phyloP scores from a whole-genome alignment of 2,113 vertebrate genomes.

The Hippocampus mohnikei region DNA sequence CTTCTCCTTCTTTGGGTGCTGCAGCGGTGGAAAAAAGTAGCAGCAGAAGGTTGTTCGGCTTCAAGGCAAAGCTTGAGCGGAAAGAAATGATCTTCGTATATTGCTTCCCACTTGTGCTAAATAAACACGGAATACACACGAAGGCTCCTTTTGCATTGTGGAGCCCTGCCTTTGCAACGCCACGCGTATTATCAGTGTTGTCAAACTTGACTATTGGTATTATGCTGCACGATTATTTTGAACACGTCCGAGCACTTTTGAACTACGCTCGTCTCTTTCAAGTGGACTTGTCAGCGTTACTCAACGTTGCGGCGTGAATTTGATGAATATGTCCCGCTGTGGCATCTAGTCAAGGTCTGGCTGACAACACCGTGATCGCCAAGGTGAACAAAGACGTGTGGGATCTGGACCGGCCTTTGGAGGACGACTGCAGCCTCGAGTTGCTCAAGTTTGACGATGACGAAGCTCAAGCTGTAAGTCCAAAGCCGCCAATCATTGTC shows the following conservation, averaged over 20 bases:
- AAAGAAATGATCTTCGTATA: too few relatives aligned
- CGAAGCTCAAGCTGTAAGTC: constrained; percentile 92
- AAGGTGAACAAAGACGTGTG: constrained; percentile 90
- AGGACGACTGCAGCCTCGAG: constrained; percentile 85
- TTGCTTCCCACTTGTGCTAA: too few relatives aligned
- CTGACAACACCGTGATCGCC: constrained; percentile 89
- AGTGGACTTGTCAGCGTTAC: not conserved
- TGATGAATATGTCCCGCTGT: constrained; percentile 1
- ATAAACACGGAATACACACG: too few relatives aligned
- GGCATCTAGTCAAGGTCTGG: constrained; percentile 84
- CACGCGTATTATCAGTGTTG: not conserved
- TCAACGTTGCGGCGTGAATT: not conserved
- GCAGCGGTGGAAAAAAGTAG: too few relatives aligned
- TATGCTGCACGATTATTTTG: not conserved
- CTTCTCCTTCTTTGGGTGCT: too few relatives aligned
- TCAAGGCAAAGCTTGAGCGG: too few relatives aligned
- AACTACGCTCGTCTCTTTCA: not conserved
- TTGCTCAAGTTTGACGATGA: constrained; percentile 97
- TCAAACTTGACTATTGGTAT: not conserved
- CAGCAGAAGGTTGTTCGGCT: too few relatives aligned
- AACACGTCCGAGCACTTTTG: not conserved
- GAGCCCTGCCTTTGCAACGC: not conserved
- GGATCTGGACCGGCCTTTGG: constrained; percentile 93
- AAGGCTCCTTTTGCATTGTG: too few relatives aligned
- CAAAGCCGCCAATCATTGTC: not conserved